Percentiles rank a stretch among this genome's conserved stretches.
Conservation (phyloP, 1,140 invertebrate genomes). For the Streblospio benedicti region DNA sequence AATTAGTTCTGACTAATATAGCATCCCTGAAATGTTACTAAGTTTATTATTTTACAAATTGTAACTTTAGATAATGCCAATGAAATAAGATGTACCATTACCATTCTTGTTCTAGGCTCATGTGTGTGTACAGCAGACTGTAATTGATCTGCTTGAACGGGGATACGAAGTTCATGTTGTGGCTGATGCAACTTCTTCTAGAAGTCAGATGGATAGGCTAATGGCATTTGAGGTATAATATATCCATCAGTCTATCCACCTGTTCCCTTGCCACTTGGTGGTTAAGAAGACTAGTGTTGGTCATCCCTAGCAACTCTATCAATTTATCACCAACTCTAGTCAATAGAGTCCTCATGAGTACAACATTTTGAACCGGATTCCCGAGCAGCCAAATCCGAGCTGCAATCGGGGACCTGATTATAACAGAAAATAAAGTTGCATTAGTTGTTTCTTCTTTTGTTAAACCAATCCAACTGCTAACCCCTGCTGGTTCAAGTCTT, state of each 20-base stretch:
- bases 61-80: not conserved
- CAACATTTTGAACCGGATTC: too few species aligned
- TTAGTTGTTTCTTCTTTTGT: too few species aligned
- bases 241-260: constrained; percentile 30
- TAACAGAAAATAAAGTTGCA: too few species aligned
- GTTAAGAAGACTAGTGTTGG: too few species aligned
- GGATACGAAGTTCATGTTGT: constrained; percentile 69
- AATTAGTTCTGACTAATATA: not conserved
- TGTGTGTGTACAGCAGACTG: constrained; percentile 81
- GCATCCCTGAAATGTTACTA: not conserved
- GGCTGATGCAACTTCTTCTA: constrained; percentile 72
- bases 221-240: constrained; percentile 61
- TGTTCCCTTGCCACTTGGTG: too few species aligned
- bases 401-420: too few species aligned
- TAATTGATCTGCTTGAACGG: constrained; percentile 63
- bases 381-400: too few species aligned
- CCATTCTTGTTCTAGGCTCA: constrained; percentile 54
- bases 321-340: too few species aligned
- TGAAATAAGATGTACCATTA: not conserved
- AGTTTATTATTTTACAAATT: not conserved
- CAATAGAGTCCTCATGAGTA: not conserved
- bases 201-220: constrained; percentile 45
- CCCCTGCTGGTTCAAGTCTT: too few species aligned
- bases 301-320: too few species aligned
- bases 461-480: too few species aligned